Base-by-base conservation (phyloP, 2,888 invertebrate genomes). In the Drosophila lutescens region DNA sequence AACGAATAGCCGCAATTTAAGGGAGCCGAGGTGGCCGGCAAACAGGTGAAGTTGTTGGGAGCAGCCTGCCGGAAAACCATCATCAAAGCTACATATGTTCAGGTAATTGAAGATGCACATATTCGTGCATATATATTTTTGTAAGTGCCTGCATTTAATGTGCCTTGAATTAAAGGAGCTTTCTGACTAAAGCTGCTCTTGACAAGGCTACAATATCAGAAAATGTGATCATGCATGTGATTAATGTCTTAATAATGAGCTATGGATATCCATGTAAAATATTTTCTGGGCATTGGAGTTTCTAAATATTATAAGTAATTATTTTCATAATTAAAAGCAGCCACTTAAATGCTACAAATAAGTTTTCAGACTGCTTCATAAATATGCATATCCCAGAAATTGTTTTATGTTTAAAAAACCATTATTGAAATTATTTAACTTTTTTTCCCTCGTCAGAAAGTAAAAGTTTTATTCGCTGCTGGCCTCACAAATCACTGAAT, bases 51-150 rank as follows among this genome's bases (percentile, higher is more conserved):
- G 55, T 41, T 71, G 79, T 59, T 44, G 34, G 59, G 47, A 40
- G 54, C 73, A 83, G 40, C 65, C 65, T 74, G 56, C 62, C 70
- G 80, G 77, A 75, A 86, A 80, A 70, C 81, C 74, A 72, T 85
- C 68, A 66, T 80, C 70, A 63, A 70, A 63, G 71, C 47, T 76
- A 69, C 69, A 56, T 67, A 36, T 68, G 55, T 67, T 56, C 32
- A n/a, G 49, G 49, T 68, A 67, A 67, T 68, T 67, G 56, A 40
- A 67, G 68, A 67, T 34, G 40, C 55, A 47, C 41, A 41, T 23
- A 58, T 17, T 40, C 3, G 15, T 47, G n/a, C 34, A 3, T n/a
- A n/a, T 26, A 38, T 26, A 38, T 30, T 38, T 13, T 20, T 49
- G 49, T 8, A 32, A 32, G 3, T 23, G 23, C 6, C 12, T 3